Base-by-base conservation (phyloP, 2,113 vertebrate species). In the Scopus umbretta region DNA sequence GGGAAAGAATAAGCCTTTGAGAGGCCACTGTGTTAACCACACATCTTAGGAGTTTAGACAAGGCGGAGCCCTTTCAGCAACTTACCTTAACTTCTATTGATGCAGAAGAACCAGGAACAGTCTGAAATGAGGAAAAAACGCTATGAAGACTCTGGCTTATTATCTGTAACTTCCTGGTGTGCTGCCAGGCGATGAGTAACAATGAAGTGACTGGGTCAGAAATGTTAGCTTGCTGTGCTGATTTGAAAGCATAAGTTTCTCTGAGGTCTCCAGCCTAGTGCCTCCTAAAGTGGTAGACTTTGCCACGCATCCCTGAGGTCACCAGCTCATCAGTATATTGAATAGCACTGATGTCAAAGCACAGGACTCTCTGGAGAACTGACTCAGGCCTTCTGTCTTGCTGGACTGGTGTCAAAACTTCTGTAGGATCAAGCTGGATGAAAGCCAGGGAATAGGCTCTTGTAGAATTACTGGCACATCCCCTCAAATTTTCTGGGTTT, bases 371-470 rank as follows among this genome's bases (percentile, higher is more conserved):
- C 91, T 92, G 83, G 86, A 91, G 83, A 93, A 96, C 92, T 95
- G 97, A 96, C 94, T 97, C 92, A 95, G 97, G 95, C 96, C 95
- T 96, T 97, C 97, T 97, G 96, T 94, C 95, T 97, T 84, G 86
- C 96, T 97, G 96, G 97, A 97, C 94, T 92, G 40, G 40, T 95
- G 95, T 94, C 97, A 97, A 97, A 97, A 94, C 91, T 97, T 97
- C 94, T 95, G 97, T 87, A 96, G 95, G 95, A 97, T 96, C 95
- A 94, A 94, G 92, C 95, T 97, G 95, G 94, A 96, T 61, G 84
- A 74, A 84, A 92, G 83, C 95, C 95, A 96, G 82, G 62, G 95
- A 97, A 92, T 91, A 94, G 86, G 86, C 86, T 92, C 94, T 95
- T 95, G 88, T 95, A 96, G 94, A 96, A 94, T 95, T 96, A 95